Percentiles rank a stretch among this genome's conserved stretches.
phyloP scores from a whole-genome alignment of 2,888 invertebrate genomes.

The Ligdia adustata region DNA sequence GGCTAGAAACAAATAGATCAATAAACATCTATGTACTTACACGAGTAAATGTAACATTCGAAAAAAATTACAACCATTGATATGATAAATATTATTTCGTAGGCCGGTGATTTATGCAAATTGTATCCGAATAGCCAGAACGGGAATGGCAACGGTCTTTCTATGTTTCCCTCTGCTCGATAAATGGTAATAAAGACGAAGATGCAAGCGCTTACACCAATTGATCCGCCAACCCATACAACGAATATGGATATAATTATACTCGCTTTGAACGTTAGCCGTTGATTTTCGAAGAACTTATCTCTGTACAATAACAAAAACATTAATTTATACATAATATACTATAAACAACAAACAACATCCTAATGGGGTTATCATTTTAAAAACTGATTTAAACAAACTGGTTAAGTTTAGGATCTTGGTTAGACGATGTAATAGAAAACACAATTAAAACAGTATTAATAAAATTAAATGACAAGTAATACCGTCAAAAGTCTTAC shows the following conservation, averaged over 20 bases:
- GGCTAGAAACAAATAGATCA: neutral
- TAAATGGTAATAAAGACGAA: neutral
- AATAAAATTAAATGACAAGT: too few relatives aligned
- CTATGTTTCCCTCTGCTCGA: neutral
- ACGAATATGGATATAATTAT: conserved; percentile 15
- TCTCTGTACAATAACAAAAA: neutral
- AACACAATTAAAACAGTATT: too few relatives aligned
- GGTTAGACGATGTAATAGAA: too few relatives aligned
- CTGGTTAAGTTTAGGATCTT: too few relatives aligned
- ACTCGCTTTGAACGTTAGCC: neutral
- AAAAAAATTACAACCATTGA: neutral
- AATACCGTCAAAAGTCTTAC: too few relatives aligned
- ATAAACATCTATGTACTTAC: conserved; percentile 13
- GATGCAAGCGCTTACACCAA: conserved; percentile 5
- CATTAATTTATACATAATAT: neutral
- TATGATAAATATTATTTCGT: conserved; percentile 10
- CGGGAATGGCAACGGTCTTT: conserved; percentile 21
- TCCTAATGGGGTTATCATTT: too few relatives aligned
- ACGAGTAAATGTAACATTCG: conserved; percentile 14
- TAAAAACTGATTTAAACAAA: too few relatives aligned
- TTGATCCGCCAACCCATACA: neutral
- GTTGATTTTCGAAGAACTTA: neutral
- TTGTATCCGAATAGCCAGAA: conserved; percentile 14
- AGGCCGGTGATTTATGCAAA: conserved; percentile 8
- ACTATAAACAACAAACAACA: neutral